Evolutionary conservation across 2,888 invertebrate genomes (phyloP), one percentile per base, ranked within the genome.

Genomic region (Chelonus formosanus): DNA sequence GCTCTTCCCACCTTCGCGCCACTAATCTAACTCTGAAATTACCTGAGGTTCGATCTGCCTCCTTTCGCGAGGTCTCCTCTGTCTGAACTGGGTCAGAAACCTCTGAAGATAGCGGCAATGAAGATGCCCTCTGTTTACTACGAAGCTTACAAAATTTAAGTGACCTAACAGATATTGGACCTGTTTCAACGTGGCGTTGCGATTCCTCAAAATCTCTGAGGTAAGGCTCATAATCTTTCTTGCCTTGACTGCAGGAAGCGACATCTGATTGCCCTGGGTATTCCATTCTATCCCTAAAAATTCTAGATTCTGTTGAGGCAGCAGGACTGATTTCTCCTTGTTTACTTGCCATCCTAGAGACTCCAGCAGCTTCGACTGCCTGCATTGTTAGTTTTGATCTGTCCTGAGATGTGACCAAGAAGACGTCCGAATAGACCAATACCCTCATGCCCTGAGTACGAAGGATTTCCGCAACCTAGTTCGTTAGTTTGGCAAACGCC

Each of bases 391-490:
- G 5, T 5, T 10, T 20, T n/a, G 8, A 5, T 3, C n/a, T 48
- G 48, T 48, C 10, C 48, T 48, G 48, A 48, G 10, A 48, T 3
- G 3, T 4, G n/a, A 47, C 47, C n/a, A 47, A 47, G 20, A 47
- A 47, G n/a, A 8, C 47, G 7, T 47, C 47, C n/a, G n/a, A n/a
- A 3, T 47, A 47, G n/a, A 47, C 47, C 20, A 47, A 5, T 4
- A 47, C 47, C 4, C 63, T 68, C 56, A 70, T 65, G 8, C 67
- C 65, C 61, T 48, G 67, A 40, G 67, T 56, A 34, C 68, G 65
- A 65, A 75, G 60, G 55, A 63, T 61, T n/a, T 71, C 65, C n/a
- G 74, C 74, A 7, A 74, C 60, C 72, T 73, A 76, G 48, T 75
- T 74, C 67, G 73, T 74, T 36, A 75, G 53, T 3, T 67, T 67